Base-by-base conservation (phyloP, 1,140 invertebrate genomes). In the Rhyacophila brunnea region DNA sequence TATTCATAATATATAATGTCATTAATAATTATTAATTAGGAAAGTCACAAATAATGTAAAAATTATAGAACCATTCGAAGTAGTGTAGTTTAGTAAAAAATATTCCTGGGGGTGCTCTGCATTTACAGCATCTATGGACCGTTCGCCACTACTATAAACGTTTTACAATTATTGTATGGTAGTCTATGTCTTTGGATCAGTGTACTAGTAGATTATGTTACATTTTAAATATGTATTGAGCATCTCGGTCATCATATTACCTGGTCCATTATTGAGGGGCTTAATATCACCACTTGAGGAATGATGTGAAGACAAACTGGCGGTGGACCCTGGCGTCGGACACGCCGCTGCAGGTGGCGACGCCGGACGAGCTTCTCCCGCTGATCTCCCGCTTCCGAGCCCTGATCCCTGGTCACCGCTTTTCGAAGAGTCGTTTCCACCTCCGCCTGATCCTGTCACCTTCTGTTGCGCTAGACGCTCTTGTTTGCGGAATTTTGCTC, bases 401-500 rank as follows among this genome's bases (percentile, higher is more conserved):
- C 28, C 42, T 69, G 60, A 56, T 72, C 77, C 47, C 74, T 71
- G 35, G 75, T 72, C 36, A 71, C 74, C 64, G 74, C 75, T 32
- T 74, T 44, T 14, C 34, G 45, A 7, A 1, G 35, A 23, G 9
- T 46, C 19, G 6, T 34, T 38, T 1, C 51, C 51, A 17, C 18
- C 10, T 2, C 36, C 38, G 55, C 76, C 74, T 2, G 74, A 74
- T 19, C 50, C 57, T 0, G 76, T 68, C 1, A 82, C 81, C 66
- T 91, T 91, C 69, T 92, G 90, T 67, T 91, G 89, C 1, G 89
- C 88, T 43, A 91, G 70, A 14, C 89, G 77, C 74, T 97, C 94
- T 70, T 96, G 93, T 77, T 96, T 96, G 15, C 95, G 82, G 69
- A 95, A 94, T 74, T 95, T 96, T 0, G 93, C 93, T 35, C 93